A percentile compares a stretch with the other conserved stretches of the same genome.
Evolutionary conservation across 2,797 vertebrate genomes (phyloP).

Genomic region (Pelochelys cantorii): DNA sequence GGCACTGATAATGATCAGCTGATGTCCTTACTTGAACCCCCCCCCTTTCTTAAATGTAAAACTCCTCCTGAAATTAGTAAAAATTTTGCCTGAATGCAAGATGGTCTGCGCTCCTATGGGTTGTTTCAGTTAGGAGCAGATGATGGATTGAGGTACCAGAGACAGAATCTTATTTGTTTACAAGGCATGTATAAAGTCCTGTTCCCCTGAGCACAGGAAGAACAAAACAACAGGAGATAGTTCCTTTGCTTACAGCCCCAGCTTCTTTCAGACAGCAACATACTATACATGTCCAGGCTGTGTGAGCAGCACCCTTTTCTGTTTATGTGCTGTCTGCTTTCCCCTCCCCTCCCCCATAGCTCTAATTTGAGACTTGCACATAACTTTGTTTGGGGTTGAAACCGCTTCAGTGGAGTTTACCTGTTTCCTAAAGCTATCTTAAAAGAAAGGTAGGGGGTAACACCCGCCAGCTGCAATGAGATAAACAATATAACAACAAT

Average conservation of each 20-base stretch:
- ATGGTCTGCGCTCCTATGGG: not conserved
- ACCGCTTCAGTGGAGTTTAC: not conserved
- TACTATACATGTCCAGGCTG: not conserved
- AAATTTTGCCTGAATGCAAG: accelerated
- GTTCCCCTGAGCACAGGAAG: not conserved
- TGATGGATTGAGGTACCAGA: not conserved
- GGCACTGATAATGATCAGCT: not conserved
- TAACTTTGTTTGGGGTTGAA: not conserved
- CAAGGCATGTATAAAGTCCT: not conserved
- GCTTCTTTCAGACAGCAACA: not conserved
- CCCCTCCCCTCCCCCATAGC: not conserved
- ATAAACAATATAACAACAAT: too few relatives aligned
- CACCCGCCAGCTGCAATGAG: too few relatives aligned
- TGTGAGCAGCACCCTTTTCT: too few relatives aligned
- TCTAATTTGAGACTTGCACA: not conserved
- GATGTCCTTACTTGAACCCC: not conserved
- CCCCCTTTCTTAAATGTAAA: accelerated
- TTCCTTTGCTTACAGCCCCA: not conserved
- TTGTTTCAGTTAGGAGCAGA: not conserved
- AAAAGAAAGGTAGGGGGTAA: too few relatives aligned
- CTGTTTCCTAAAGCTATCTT: not conserved
- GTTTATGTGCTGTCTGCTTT: too few relatives aligned
- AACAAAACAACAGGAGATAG: not conserved
- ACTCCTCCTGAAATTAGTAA: not conserved
- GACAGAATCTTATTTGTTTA: not conserved